These are phyloP conservation scores for Alosa alosa DNA, from an alignment of 2,113 vertebrate genomes.

Conservation along the genomic window DNA sequence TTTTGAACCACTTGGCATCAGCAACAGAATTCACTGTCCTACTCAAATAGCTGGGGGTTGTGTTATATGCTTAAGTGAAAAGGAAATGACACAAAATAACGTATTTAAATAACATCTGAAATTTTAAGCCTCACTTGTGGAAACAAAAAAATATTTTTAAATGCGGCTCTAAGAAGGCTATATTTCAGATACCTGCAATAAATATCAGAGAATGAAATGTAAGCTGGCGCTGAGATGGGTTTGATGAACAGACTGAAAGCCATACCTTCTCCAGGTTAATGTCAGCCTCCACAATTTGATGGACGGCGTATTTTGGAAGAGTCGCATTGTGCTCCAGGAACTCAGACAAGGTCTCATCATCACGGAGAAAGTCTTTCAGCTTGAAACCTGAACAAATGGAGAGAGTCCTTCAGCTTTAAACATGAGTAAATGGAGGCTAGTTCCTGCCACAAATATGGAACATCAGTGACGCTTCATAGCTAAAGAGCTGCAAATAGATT, in stretches of 20 bases:
- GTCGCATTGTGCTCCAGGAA: constrained; percentile 85
- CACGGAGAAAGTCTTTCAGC: constrained; percentile 86
- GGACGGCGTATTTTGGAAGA: constrained; percentile 73
- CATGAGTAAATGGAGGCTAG: not conserved
- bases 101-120: no score
- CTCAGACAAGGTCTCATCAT: constrained; percentile 86
- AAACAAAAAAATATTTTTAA: not conserved
- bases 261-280: constrained; percentile 86
- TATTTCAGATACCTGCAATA: not conserved
- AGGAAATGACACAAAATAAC: not conserved
- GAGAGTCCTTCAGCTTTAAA: not conserved
- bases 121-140: no score
- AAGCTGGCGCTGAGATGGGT: not conserved
- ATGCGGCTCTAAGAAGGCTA: not conserved
- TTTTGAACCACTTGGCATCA: not conserved
- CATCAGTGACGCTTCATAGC: not conserved
- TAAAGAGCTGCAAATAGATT: not conserved
- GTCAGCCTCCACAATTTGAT: constrained; percentile 78
- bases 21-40: not conserved
- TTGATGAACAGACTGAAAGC: not conserved
- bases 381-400: constrained; percentile 77
- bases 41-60: not conserved
- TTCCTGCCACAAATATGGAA: not conserved
- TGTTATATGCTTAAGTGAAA: not conserved
- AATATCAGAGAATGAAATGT: not conserved